phyloP scores from a whole-genome alignment of 2,113 vertebrate genomes.

The Scomber colias region DNA sequence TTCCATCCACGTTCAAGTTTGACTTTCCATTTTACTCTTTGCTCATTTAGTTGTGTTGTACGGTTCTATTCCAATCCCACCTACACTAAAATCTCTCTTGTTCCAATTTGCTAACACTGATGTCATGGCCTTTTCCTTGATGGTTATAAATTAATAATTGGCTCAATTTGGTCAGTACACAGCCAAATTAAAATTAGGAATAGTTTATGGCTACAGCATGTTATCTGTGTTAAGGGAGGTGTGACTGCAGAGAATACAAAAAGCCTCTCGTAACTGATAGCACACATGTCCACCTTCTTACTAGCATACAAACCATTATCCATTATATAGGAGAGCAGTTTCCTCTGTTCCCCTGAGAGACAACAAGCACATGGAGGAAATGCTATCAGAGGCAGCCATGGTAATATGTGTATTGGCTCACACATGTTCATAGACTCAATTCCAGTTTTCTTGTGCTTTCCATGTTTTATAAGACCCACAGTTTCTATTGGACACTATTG shows the following conservation, averaged over 20 bases:
- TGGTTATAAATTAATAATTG: conserved; percentile 56
- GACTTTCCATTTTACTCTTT: not conserved
- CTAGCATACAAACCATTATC: not conserved
- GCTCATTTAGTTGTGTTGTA: conserved; percentile 27
- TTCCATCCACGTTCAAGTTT: not conserved
- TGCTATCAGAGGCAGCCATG: conserved; percentile 15
- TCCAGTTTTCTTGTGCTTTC: not conserved
- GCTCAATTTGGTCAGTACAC: conserved; percentile 33
- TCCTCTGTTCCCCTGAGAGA: not conserved
- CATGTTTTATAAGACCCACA: conserved; percentile 1
- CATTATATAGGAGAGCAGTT: not conserved
- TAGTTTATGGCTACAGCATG: conserved; percentile 29
- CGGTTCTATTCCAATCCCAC: conserved; percentile 29
- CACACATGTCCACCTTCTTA: not conserved
- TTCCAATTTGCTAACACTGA: conserved; percentile 33
- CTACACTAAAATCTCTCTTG: conserved; percentile 15
- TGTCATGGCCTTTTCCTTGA: conserved; percentile 36
- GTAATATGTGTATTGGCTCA: not conserved
- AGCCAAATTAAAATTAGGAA: conserved; percentile 44
- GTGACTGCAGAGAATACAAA: conserved; percentile 30
- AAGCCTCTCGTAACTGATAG: not conserved
- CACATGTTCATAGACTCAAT: not conserved
- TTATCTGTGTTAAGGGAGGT: conserved; percentile 33
- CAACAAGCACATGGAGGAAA: conserved; percentile 17
- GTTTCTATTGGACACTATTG: too few species aligned